These are phyloP conservation scores for Takifugu bimaculatus DNA, from an alignment of 2,113 vertebrate genomes.

Conservation along the genomic window DNA sequence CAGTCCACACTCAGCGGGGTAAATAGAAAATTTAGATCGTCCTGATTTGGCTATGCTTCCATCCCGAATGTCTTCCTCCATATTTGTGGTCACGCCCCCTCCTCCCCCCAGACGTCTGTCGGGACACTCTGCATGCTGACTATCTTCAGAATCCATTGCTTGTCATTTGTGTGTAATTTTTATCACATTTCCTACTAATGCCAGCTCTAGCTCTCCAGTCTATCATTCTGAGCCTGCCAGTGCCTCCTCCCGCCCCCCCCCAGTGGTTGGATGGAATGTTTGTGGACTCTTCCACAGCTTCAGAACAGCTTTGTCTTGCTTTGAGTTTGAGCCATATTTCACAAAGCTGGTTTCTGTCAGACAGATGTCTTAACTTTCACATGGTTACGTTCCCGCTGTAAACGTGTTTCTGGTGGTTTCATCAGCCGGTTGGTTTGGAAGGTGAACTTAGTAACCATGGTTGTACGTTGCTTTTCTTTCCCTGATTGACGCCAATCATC, in stretches of 20 bases:
- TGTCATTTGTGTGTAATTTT: slow-evolving; percentile 56
- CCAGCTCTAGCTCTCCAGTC: slow-evolving; percentile 31
- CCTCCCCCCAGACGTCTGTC: slow-evolving; percentile 43
- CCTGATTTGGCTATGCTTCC: slow-evolving; percentile 71
- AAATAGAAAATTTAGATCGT: slow-evolving; percentile 77
- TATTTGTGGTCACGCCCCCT: slow-evolving; percentile 45
- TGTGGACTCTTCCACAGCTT: slow-evolving; percentile 51
- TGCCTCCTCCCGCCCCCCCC: slow-evolving; percentile 31
- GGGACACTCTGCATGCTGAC: slow-evolving; percentile 69
- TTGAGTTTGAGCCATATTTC: slow-evolving; percentile 61
- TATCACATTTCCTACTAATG: slow-evolving; percentile 59
- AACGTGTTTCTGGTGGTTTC: background rate
- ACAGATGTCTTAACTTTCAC: slow-evolving; percentile 66
- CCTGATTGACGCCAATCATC: slow-evolving; percentile 17
- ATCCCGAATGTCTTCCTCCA: slow-evolving; percentile 65
- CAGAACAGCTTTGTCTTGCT: slow-evolving; percentile 67
- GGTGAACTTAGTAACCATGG: slow-evolving; percentile 12
- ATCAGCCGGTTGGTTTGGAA: background rate
- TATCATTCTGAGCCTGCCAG: slow-evolving; percentile 31
- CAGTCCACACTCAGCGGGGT: slow-evolving; percentile 95
- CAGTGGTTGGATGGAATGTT: slow-evolving; percentile 50
- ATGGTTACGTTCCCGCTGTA: slow-evolving; percentile 41
- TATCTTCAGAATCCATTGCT: slow-evolving; percentile 39
- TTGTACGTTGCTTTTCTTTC: slow-evolving; percentile 20
- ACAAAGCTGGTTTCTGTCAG: slow-evolving; percentile 63